Evolutionary conservation across 2,888 invertebrate genomes (phyloP), one percentile per base, ranked within the genome.

Genomic region (Tubulanus polymorphus): DNA sequence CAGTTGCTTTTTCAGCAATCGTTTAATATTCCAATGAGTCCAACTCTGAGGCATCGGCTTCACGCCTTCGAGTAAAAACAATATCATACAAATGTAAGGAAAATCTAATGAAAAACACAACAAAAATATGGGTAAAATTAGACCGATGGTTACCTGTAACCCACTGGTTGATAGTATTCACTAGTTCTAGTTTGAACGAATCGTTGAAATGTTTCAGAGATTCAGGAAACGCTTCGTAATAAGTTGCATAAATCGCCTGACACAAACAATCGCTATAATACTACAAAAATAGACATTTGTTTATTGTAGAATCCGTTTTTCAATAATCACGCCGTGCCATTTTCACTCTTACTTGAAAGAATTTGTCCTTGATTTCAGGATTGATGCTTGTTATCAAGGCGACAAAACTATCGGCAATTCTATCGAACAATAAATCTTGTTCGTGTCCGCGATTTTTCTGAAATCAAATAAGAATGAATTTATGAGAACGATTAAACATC

Each of bases 371-470:
- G 32, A 76, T 71, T 60, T 76, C 76, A 50, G 68, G 69, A 58
- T 76, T 70, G 29, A 76, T 73, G 59, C 74, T 75, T 32, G 66
- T 69, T 62, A 77, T 75, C 12, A 77, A 63, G 23, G 75, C 75
- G 12, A 73, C 73, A 67, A 72, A 77, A 57, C 76, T 76, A 67
- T 77, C 76, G 15, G 77, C 74, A 18, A 77, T 74, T 56, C 77
- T 63, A 56, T 76, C 75, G 70, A 75, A 77, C 37, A 76, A 54
- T 26, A 62, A 58, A 50, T 72, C 65, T 60, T 71, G 70, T 48
- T 74, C 72, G 20, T 64, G 63, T 23, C 65, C 58, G 25, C 61
- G 62, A 2, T 63, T 58, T 47, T 54, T 52, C 47, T 58, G 35
- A 26, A 53, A 32, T 12, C 10, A n/a, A n/a, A 32, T n/a, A 32